Base-by-base conservation (phyloP, 2,888 invertebrate species). In the Stegana nigrithorax region DNA sequence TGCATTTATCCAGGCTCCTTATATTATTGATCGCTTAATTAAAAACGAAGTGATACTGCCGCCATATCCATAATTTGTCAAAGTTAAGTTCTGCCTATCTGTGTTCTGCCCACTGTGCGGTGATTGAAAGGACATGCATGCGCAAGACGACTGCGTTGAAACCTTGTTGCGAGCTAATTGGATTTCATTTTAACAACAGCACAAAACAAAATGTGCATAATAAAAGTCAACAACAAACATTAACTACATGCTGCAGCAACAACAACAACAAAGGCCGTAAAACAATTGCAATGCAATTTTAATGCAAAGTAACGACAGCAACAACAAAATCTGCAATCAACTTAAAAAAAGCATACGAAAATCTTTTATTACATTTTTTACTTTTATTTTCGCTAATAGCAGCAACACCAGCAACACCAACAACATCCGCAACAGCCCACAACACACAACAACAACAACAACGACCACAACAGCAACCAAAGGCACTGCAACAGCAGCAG, bases 231-330 rank as follows among this genome's bases (percentile, higher is more conserved):
- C 59, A 61, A 61, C 44, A 64, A 53, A 65, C n/a, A n/a, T n/a
- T n/a, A n/a, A n/a, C n/a, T n/a, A n/a, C n/a, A n/a, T n/a, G n/a
- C n/a, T n/a, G 63, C 68, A 69, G 56, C 57, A 71, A 58, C 68
- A 71, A 65, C 69, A 75, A 65, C 58, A 67, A 63, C 62, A 67
- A 62, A 63, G 45, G 53, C 8, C 57, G 58, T 39, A n/a, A 51
- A 50, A 67, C 78, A 73, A 78, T 76, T 75, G 75, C 76, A 79
- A 77, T 81, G 81, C 74, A 81, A 81, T 82, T 81, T 82, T 80
- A 80, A 81, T 81, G 77, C 78, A 75, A 73, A 66, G 62, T 63
- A 61, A 62, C 39, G 57, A 62, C 45, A 19, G 19, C 32, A 56
- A 59, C 26, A 55, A 51, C 26, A 39, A 39, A 39, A 39, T n/a